Conservation (phyloP, 2,797 vertebrate genomes). For the Numenius phaeopus region DNA sequence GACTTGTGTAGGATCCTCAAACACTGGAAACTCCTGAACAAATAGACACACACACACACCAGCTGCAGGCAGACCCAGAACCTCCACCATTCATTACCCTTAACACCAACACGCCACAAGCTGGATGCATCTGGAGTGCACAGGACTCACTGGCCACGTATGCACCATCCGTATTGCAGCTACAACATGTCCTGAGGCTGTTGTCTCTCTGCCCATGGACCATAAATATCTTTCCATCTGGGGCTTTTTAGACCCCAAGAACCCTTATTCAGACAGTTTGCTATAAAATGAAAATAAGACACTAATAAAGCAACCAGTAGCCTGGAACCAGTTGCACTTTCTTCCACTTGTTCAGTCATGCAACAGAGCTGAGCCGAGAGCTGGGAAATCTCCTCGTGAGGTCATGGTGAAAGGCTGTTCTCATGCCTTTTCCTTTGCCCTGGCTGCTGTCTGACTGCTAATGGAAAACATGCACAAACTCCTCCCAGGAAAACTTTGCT, state of each 20-base stretch:
- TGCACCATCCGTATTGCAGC: neutral
- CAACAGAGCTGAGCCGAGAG: neutral
- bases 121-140: neutral
- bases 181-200: rapidly evolving
- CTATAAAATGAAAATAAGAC: neutral
- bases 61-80: neutral
- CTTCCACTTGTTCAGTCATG: conserved; percentile 10
- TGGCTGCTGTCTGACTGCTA: conserved; percentile 1
- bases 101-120: neutral
- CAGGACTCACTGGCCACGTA: neutral
- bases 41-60: neutral
- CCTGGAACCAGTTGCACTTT: neutral
- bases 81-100: neutral
- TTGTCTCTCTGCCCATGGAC: neutral
- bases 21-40: neutral
- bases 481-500: neutral
- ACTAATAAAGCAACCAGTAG: neutral
- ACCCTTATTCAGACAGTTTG: neutral
- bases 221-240: neutral
- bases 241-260: neutral
- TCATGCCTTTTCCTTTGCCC: conserved; percentile 15
- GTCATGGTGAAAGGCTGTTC: conserved; percentile 41
- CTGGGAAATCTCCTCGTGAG: conserved; percentile 38
- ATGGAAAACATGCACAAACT: conserved; percentile 23
- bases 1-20: neutral